These are phyloP conservation scores for Tetrapedia diversipes DNA, from an alignment of 2,888 invertebrate species.

Conservation along the genomic window DNA sequence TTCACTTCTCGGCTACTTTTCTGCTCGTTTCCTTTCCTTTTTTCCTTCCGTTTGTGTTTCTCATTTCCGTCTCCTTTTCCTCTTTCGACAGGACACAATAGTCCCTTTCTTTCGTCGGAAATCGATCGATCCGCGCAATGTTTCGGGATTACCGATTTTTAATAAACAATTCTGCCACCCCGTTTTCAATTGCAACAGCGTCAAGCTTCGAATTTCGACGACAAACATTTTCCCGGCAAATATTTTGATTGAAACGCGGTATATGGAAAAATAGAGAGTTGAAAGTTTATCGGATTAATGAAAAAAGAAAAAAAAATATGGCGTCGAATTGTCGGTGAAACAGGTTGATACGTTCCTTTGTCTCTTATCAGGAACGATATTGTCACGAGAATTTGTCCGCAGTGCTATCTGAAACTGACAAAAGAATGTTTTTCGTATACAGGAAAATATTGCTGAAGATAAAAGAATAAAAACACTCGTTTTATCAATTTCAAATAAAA, in stretches of 20 bases:
- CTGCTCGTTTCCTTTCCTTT: background rate
- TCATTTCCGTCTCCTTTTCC: background rate
- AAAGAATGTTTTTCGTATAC: background rate
- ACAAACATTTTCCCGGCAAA: constrained; percentile 20
- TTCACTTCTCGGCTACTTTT: background rate
- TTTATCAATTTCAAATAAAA: too few relatives aligned
- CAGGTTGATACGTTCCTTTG: background rate
- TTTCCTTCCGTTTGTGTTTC: background rate
- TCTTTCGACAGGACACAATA: background rate
- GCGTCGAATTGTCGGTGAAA: background rate
- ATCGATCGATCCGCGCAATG: background rate
- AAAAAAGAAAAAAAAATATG: too few relatives aligned
- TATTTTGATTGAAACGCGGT: constrained; percentile 11
- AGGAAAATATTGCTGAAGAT: background rate
- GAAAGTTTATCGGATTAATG: background rate
- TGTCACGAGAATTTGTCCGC: background rate
- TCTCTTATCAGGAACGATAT: too few relatives aligned
- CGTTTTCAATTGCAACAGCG: too few relatives aligned
- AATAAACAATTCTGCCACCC: background rate
- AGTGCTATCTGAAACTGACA: background rate
- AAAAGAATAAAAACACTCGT: background rate
- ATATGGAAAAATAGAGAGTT: background rate
- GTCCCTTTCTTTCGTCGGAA: background rate
- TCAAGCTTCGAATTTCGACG: background rate
- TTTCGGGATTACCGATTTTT: constrained; percentile 2